A percentile compares a stretch with the other conserved stretches of the same genome.
phyloP scores from a whole-genome alignment of 2,113 vertebrate species.

The Oriolus oriolus region DNA sequence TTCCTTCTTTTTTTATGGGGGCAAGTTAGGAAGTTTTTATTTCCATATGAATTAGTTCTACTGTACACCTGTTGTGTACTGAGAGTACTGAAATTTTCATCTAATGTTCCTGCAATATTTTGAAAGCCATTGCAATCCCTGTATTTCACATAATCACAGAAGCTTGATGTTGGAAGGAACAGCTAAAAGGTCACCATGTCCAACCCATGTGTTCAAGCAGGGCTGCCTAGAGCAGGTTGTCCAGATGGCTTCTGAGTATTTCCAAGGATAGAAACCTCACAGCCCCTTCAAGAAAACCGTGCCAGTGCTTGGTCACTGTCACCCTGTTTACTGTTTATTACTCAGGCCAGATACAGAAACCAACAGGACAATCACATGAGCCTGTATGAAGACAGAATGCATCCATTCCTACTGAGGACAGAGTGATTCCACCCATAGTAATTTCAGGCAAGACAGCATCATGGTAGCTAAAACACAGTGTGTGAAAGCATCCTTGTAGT shows the following conservation, averaged over 20 bases:
- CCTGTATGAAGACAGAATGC: background rate
- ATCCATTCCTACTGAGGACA: background rate
- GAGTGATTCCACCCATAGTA: background rate
- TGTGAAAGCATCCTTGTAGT: background rate
- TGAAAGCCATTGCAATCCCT: background rate
- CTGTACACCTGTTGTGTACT: background rate
- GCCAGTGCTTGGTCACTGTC: background rate
- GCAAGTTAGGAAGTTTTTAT: background rate
- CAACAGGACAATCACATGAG: background rate
- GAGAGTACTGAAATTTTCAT: background rate
- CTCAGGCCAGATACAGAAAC: background rate
- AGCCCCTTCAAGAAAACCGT: background rate
- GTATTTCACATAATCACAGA: background rate
- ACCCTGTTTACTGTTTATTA: background rate
- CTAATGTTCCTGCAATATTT: background rate
- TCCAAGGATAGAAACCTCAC: background rate
- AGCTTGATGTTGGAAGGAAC: background rate
- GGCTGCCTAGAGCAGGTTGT: background rate
- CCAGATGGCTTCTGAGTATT: background rate
- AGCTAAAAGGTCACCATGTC: background rate
- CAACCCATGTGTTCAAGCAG: background rate
- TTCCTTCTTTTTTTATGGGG: background rate
- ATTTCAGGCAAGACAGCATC: background rate
- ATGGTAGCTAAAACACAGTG: background rate
- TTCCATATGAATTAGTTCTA: background rate